Evolutionary conservation across 2,888 invertebrate species (phyloP).

Genomic region (Hypselothyrea guttata): DNA sequence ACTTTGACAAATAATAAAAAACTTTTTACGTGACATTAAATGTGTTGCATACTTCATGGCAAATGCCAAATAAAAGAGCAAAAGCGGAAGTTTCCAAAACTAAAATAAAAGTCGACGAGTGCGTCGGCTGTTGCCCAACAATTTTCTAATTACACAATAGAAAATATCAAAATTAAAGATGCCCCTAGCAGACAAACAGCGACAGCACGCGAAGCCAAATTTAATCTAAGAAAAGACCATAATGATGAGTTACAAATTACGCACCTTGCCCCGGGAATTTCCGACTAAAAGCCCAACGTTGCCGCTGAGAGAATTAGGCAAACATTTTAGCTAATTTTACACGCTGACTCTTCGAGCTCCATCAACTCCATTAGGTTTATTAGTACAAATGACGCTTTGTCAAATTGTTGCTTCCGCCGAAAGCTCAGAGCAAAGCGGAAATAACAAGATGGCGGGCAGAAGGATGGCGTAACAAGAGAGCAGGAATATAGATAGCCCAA

Average conservation of each 20-base stretch:
- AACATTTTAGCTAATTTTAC: constrained; percentile 57
- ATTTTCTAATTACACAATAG: constrained; percentile 47
- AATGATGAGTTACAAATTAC: constrained; percentile 43
- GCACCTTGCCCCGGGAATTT: constrained; percentile 7
- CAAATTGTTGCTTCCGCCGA: constrained; percentile 60
- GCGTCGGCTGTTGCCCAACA: constrained; percentile 4
- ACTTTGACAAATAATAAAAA: constrained; percentile 56
- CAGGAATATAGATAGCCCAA: neutral
- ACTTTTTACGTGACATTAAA: constrained; percentile 33
- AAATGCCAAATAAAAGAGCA: constrained; percentile 11
- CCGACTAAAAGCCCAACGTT: constrained; percentile 7
- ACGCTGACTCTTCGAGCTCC: constrained; percentile 28
- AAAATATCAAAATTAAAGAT: constrained; percentile 35
- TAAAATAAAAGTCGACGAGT: constrained; percentile 2
- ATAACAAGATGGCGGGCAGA: neutral
- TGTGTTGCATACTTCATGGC: constrained; percentile 29
- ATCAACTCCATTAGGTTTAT: constrained; percentile 62
- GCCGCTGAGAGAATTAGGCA: constrained; percentile 43
- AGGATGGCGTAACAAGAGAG: neutral
- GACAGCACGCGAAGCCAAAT: neutral
- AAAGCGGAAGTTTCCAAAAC: neutral
- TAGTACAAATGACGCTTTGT: constrained; percentile 51
- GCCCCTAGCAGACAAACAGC: neutral
- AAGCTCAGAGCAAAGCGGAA: constrained; percentile 5
- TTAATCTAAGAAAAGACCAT: constrained; percentile 51